A percentile compares a stretch with the other conserved stretches of the same genome.
Conservation (phyloP, 2,797 vertebrate genomes). For the Salarias fasciatus region DNA sequence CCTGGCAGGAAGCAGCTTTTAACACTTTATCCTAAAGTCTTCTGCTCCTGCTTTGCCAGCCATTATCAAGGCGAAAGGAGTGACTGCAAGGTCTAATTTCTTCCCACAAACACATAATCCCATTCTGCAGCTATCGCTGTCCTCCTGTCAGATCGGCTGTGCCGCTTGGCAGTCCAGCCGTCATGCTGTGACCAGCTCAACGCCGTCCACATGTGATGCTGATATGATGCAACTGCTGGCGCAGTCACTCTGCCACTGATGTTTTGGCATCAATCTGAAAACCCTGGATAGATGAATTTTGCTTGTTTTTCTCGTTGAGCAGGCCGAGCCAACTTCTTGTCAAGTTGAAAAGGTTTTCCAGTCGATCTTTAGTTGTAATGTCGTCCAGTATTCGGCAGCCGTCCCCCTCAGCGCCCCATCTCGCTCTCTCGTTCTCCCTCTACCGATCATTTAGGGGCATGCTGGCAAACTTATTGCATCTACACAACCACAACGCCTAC, state of each 20-base stretch:
- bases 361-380: slow-evolving; percentile 79
- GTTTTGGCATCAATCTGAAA: slow-evolving; percentile 77
- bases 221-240: slow-evolving; percentile 79
- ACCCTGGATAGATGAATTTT: slow-evolving; percentile 69
- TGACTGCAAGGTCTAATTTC: slow-evolving; percentile 48
- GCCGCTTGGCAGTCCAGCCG: slow-evolving; percentile 40
- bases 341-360: slow-evolving; percentile 74
- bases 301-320: slow-evolving; percentile 80
- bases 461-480: slow-evolving; percentile 5
- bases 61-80: slow-evolving; percentile 38
- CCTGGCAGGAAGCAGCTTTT: slow-evolving; percentile 37
- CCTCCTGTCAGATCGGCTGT: slow-evolving; percentile 55
- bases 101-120: slow-evolving; percentile 41
- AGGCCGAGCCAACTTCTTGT: slow-evolving; percentile 75
- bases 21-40: slow-evolving; percentile 31
- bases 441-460: slow-evolving; percentile 21
- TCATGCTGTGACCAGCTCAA: slow-evolving; percentile 72
- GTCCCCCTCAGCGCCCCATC: slow-evolving; percentile 11
- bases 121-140: slow-evolving; percentile 48
- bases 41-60: slow-evolving; percentile 45
- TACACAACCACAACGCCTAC: slow-evolving; percentile 1
- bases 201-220: slow-evolving; percentile 79
- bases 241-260: slow-evolving; percentile 65
- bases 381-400: slow-evolving; percentile 62
- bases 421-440: slow-evolving; percentile 14